Base-by-base conservation (phyloP, 2,797 vertebrate genomes). In the Triplophysa bombifrons region DNA sequence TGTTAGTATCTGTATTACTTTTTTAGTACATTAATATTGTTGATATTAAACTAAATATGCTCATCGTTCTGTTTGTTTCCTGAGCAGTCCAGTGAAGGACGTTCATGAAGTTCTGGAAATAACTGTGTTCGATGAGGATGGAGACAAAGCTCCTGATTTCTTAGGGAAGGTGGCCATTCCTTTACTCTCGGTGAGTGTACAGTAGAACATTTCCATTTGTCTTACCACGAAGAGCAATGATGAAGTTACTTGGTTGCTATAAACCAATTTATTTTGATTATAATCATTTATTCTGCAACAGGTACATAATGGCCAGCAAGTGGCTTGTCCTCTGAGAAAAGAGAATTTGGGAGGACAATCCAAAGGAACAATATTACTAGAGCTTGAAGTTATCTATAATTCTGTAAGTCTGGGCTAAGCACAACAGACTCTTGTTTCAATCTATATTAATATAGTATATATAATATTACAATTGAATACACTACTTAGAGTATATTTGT, bases 81-180 rank as follows among this genome's bases (percentile, higher is more conserved):
- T 65, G 2, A 71, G 30, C 86, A 99, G 98, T 77, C 96, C 96
- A 51, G 91, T 99, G 89, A 97, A 95, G 92, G 98, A 99, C 84
- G 92, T 99, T 83, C 97, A 99, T 2, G 96, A 98, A 14, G 92
- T 94, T 75, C 91, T 99, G 84, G 93, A 98, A 89, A 95, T 98
- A 87, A 98, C 96, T 0, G 91, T 99, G 51, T 97, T 98, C 87
- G 97, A 99, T 88, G 97, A 99, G 88, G 98, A 99, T 78, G 96
- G 97, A 89, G 98, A 99, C 90, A 99, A 98, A 87, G 92, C 96
- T 17, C 97, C 97, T 9, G 98, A 99, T 88, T 99, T 99, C 90
- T 94, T 99, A 81, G 98, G 97, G 74, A 99, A 96, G 94, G 93
- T 96, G 74, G 95, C 94, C 84, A 95, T 99, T 86, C 96, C 97